phyloP scores from a whole-genome alignment of 2,888 invertebrate species.

The Elegia similella region DNA sequence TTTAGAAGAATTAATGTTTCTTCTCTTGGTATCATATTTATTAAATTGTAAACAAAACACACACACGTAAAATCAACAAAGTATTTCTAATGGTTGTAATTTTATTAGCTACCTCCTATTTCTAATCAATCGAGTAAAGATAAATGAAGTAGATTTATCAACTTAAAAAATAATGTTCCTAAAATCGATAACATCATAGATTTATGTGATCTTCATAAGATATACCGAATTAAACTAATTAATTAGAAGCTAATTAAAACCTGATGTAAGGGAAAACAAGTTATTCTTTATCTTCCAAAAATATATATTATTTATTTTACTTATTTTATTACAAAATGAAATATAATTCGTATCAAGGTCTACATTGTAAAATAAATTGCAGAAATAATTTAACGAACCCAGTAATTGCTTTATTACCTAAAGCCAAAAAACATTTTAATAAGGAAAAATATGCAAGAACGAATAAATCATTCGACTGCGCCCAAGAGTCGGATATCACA shows the following conservation, averaged over 20 bases:
- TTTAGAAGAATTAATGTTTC: no score
- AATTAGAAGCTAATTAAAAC: background rate
- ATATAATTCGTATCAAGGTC: background rate
- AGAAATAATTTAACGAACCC: background rate
- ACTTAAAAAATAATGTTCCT: background rate
- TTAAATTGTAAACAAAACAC: no score
- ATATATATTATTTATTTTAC: background rate
- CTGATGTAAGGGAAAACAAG: background rate
- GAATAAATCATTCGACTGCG: conserved; percentile 56
- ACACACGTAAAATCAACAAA: no score
- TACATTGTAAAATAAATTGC: background rate
- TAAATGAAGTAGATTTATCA: background rate
- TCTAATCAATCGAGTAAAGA: no score
- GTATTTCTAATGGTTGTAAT: no score
- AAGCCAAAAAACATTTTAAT: conserved; percentile 35
- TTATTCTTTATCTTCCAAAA: background rate
- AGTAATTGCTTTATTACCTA: conserved; percentile 14
- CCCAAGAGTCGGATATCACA: conserved; percentile 56
- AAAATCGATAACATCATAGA: background rate
- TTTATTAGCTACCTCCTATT: no score
- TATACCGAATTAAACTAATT: background rate
- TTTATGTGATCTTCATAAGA: conserved; percentile 7
- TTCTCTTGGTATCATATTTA: no score
- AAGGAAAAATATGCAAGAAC: conserved; percentile 44
- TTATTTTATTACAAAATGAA: background rate